Percentiles rank a stretch among this genome's conserved stretches.
These are phyloP conservation scores for Collichthys lucidus DNA, from an alignment of 2,113 vertebrate genomes.

Conservation along the genomic window DNA sequence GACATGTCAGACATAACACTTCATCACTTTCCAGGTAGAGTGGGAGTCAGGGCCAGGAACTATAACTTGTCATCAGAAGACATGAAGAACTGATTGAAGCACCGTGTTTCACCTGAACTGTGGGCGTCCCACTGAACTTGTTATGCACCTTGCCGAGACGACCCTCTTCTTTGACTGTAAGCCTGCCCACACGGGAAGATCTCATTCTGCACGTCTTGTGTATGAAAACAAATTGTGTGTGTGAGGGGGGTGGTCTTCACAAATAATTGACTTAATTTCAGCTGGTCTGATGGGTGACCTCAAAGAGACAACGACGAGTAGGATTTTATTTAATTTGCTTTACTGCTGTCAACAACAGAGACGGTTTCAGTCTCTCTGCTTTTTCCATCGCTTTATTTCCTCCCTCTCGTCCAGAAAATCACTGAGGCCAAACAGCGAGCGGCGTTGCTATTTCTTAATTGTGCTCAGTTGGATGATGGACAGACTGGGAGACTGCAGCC, in stretches of 20 bases:
- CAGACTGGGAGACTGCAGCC: constrained; percentile 34
- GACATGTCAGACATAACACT: constrained; percentile 33
- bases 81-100: constrained; percentile 46
- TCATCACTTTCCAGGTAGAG: constrained; percentile 50
- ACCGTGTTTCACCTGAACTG: constrained; percentile 48
- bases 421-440: constrained; percentile 22
- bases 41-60: constrained; percentile 46
- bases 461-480: constrained; percentile 56
- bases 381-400: constrained; percentile 14
- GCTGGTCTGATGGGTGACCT: constrained; percentile 9
- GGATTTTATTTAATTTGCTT: constrained; percentile 13
- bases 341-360: constrained; percentile 9
- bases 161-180: constrained; percentile 22
- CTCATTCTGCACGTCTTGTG: constrained; percentile 19
- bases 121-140: constrained; percentile 49
- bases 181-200: constrained; percentile 1
- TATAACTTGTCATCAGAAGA: constrained; percentile 43
- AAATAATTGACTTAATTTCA: constrained; percentile 48
- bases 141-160: constrained; percentile 22
- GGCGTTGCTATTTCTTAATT: constrained; percentile 55
- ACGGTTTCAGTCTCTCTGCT: constrained; percentile 15
- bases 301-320: constrained; percentile 4
- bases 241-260: background rate
- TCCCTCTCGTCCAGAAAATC: constrained; percentile 35
- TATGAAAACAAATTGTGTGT: background rate